Conservation (phyloP, 2,113 vertebrate species). For the Hypomesus transpacificus region DNA sequence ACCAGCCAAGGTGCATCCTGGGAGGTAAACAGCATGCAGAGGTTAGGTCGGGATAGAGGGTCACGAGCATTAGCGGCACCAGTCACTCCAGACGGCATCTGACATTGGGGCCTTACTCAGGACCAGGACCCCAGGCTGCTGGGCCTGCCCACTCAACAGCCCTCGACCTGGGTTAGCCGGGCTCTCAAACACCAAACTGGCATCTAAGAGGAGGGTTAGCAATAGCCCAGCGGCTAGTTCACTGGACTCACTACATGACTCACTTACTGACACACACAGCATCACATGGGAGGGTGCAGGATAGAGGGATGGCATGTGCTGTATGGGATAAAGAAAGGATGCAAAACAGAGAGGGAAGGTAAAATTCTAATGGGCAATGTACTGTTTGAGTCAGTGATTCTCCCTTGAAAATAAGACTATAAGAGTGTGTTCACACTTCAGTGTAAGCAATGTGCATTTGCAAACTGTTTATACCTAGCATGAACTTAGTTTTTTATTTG, state of each 20-base stretch:
- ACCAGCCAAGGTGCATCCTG: slow-evolving; percentile 28
- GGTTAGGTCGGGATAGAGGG: background rate
- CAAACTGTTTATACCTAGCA: background rate
- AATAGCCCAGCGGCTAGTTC: background rate
- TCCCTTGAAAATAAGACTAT: slow-evolving; percentile 55
- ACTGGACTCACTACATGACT: slow-evolving; percentile 22
- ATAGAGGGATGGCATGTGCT: slow-evolving; percentile 40
- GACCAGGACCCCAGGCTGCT: slow-evolving; percentile 19
- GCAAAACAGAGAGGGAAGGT: slow-evolving; percentile 45
- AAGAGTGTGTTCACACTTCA: slow-evolving; percentile 14
- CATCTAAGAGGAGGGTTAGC: slow-evolving; percentile 8
- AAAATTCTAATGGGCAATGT: slow-evolving; percentile 33
- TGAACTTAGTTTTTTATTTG: slow-evolving; percentile 5
- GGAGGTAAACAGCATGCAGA: slow-evolving; percentile 32
- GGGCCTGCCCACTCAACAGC: slow-evolving; percentile 10
- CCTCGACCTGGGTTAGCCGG: background rate
- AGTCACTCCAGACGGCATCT: slow-evolving; percentile 46
- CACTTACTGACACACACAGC: slow-evolving; percentile 34
- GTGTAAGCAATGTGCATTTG: slow-evolving; percentile 14
- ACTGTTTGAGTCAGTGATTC: slow-evolving; percentile 33
- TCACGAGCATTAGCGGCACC: slow-evolving; percentile 2
- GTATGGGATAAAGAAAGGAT: slow-evolving; percentile 43
- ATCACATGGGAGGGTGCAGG: slow-evolving; percentile 21
- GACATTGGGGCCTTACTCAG: slow-evolving; percentile 4
- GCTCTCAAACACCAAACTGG: slow-evolving; percentile 6